phyloP scores from a whole-genome alignment of 2,888 invertebrate species.

The Hetaerina titia region DNA sequence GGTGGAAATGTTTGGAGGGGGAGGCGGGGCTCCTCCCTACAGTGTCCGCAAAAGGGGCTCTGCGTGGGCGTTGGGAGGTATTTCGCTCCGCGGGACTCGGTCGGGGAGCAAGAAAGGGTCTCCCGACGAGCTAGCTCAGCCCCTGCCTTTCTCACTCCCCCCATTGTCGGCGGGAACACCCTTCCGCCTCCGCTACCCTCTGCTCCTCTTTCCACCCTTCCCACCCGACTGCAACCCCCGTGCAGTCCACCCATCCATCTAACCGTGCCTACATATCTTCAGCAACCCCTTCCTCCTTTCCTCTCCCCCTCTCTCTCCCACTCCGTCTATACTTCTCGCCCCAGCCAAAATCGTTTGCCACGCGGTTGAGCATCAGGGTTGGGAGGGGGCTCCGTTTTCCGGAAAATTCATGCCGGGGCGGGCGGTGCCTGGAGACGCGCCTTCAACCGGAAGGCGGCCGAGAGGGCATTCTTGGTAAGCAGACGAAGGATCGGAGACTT shows the following conservation, averaged over 20 bases:
- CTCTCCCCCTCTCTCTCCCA: background rate
- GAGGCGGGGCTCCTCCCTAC: background rate
- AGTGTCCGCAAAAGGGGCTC: background rate
- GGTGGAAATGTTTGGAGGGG: background rate
- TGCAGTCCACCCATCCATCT: too few relatives aligned
- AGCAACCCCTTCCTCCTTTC: background rate
- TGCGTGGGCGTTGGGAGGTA: background rate
- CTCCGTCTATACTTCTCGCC: background rate
- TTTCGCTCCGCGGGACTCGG: background rate
- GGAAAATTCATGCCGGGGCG: background rate
- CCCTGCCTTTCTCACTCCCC: too few relatives aligned
- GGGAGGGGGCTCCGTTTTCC: background rate
- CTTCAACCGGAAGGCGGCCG: background rate
- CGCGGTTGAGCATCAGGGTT: slow-evolving; percentile 6
- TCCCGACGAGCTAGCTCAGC: too few relatives aligned
- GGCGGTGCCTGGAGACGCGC: background rate
- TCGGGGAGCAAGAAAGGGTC: background rate
- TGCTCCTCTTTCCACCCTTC: too few relatives aligned
- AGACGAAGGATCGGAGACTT: too few relatives aligned
- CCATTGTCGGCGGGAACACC: too few relatives aligned
- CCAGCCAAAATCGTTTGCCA: background rate
- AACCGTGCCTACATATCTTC: background rate
- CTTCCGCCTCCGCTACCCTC: too few relatives aligned
- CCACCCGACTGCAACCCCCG: too few relatives aligned
- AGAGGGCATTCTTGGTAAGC: background rate